Conservation (phyloP, 2,888 invertebrate species). For the Oxystoma pomonae region DNA sequence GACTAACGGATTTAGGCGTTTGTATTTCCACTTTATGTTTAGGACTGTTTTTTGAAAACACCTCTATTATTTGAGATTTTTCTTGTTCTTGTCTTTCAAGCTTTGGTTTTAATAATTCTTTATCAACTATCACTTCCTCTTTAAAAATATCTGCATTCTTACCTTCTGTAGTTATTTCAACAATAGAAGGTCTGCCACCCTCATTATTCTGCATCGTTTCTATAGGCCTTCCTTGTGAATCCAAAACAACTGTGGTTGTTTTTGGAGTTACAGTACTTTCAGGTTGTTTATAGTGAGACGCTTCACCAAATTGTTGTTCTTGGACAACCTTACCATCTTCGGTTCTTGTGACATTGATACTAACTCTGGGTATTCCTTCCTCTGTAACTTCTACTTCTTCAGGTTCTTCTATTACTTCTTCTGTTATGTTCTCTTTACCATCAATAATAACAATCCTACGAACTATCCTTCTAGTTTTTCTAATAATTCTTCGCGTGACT, state of each 20-base stretch:
- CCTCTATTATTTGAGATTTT: neutral
- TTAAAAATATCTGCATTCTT: neutral
- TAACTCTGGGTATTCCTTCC: conserved; percentile 67
- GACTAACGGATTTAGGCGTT: neutral
- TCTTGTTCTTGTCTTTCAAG: conserved; percentile 7
- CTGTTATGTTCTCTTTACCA: conserved; percentile 78
- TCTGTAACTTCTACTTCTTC: conserved; percentile 70
- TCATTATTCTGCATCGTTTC: conserved; percentile 15
- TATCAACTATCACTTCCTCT: neutral
- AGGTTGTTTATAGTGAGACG: conserved; percentile 34
- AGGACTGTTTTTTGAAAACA: conserved; percentile 3
- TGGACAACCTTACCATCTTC: conserved; percentile 51
- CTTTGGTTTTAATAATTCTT: too few species aligned
- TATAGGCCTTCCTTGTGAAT: conserved; percentile 31
- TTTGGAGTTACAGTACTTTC: conserved; percentile 28
- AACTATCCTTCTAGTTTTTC: conserved; percentile 70
- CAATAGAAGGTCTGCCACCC: neutral
- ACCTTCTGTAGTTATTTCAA: neutral
- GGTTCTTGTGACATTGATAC: conserved; percentile 61
- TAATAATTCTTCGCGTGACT: conserved; percentile 72
- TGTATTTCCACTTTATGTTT: neutral
- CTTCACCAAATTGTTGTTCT: conserved; percentile 44
- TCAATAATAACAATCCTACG: conserved; percentile 73
- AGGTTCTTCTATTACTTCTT: conserved; percentile 82
- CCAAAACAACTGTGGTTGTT: conserved; percentile 32